These are phyloP conservation scores for Sinhomidia bicolor DNA, from an alignment of 2,888 invertebrate species.

Conservation along the genomic window DNA sequence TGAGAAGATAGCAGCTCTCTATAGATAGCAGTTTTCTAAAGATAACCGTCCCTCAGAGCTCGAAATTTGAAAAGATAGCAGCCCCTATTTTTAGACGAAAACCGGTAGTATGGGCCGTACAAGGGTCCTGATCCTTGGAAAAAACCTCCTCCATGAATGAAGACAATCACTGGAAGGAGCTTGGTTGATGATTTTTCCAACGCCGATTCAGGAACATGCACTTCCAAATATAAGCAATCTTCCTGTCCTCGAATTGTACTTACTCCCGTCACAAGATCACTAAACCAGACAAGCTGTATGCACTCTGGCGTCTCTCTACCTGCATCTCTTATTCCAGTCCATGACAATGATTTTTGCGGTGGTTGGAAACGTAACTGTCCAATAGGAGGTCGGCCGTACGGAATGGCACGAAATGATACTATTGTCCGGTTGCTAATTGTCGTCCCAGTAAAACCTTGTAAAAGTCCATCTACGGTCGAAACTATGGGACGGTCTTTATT, in stretches of 20 bases:
- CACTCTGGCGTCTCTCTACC: neutral
- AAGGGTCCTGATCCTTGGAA: neutral
- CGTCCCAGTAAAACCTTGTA: neutral
- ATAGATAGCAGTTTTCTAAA: no score
- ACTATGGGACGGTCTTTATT: no score
- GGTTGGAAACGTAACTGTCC: neutral
- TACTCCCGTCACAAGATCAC: neutral
- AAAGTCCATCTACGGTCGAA: neutral
- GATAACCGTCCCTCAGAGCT: no score
- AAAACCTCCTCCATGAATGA: conserved; percentile 6
- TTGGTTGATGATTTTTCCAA: no score
- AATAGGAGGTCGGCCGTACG: neutral
- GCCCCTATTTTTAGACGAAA: no score
- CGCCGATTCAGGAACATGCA: neutral
- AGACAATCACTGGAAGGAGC: neutral
- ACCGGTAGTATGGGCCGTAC: neutral
- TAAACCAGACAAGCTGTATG: no score
- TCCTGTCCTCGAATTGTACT: neutral
- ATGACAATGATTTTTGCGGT: neutral
- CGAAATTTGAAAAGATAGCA: no score
- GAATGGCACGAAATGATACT: neutral
- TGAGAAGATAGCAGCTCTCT: no score
- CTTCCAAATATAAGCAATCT: conserved; percentile 7
- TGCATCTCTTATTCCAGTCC: neutral
- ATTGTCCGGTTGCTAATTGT: neutral